Conservation (phyloP, 2,888 invertebrate genomes). For the Pterobdella sp. region DNA sequence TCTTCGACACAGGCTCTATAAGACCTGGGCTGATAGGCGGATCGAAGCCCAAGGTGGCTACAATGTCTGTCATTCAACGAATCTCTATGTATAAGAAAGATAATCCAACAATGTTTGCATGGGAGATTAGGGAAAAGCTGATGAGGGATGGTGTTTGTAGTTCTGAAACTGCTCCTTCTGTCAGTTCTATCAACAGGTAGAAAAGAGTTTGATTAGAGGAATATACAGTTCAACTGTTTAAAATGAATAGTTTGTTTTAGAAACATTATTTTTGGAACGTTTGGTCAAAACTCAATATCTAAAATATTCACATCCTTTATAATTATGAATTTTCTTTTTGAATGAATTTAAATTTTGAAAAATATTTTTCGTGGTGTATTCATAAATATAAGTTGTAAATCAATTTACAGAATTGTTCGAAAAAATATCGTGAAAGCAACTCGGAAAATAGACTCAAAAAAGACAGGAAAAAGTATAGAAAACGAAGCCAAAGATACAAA, state of each 20-base stretch:
- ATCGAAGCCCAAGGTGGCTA: conserved; percentile 66
- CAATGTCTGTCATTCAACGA: conserved; percentile 87
- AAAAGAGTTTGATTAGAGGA: neutral
- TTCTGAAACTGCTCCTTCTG: conserved; percentile 67
- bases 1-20: conserved; percentile 32
- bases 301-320: too few relatives aligned
- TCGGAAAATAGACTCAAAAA: neutral
- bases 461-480: neutral
- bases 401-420: neutral
- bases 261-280: neutral
- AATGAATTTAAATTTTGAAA: neutral
- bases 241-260: neutral
- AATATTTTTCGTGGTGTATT: too few relatives aligned
- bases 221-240: neutral
- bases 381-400: too few relatives aligned
- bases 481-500: neutral
- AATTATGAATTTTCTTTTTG: too few relatives aligned
- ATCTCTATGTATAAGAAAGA: conserved; percentile 86
- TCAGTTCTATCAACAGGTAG: conserved; percentile 78
- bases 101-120: conserved; percentile 90
- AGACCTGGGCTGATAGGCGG: conserved; percentile 32
- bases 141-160: conserved; percentile 83
- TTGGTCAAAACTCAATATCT: too few relatives aligned
- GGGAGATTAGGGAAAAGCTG: conserved; percentile 87
- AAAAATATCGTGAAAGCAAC: neutral